These are phyloP conservation scores for Agrotis clavis DNA, from an alignment of 2,888 invertebrate species.

Conservation along the genomic window DNA sequence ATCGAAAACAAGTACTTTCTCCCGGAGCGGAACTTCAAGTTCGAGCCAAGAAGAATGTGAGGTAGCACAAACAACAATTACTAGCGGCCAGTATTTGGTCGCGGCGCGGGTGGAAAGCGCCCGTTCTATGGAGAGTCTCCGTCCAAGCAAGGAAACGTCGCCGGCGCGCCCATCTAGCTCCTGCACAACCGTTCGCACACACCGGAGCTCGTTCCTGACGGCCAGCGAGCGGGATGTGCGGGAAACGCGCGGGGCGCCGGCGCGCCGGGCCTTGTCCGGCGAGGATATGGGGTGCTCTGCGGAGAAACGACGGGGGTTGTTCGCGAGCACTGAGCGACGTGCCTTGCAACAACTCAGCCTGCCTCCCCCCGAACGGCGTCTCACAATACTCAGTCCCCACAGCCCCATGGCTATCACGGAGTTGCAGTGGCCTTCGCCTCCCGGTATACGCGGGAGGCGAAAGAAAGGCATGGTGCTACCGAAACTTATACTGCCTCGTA, in stretches of 20 bases:
- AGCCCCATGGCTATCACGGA: slow-evolving; percentile 94
- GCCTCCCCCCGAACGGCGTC: slow-evolving; percentile 92
- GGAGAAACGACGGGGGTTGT: slow-evolving; percentile 93
- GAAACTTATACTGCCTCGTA: slow-evolving; percentile 94
- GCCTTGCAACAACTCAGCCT: slow-evolving; percentile 93
- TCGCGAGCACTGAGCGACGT: slow-evolving; percentile 92
- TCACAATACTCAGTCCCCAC: slow-evolving; percentile 95
- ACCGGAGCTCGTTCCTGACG: slow-evolving; percentile 92
- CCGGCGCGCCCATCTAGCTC: slow-evolving; percentile 90
- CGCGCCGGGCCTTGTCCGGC: slow-evolving; percentile 92
- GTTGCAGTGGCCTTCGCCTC: slow-evolving; percentile 91
- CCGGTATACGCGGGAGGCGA: slow-evolving; percentile 92
- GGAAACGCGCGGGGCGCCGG: slow-evolving; percentile 92
- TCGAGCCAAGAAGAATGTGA: slow-evolving; percentile 94
- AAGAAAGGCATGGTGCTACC: slow-evolving; percentile 94
- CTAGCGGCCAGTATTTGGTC: slow-evolving; percentile 90
- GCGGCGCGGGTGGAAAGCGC: slow-evolving; percentile 91
- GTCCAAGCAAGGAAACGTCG: slow-evolving; percentile 90
- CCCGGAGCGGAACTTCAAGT: slow-evolving; percentile 92
- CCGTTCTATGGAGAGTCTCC: slow-evolving; percentile 94
- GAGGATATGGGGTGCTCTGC: slow-evolving; percentile 92
- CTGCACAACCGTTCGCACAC: slow-evolving; percentile 87
- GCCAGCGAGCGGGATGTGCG: slow-evolving; percentile 93
- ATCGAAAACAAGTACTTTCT: slow-evolving; percentile 90
- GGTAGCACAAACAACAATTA: slow-evolving; percentile 86